These are phyloP conservation scores for Ischnura elegans DNA, from an alignment of 2,888 invertebrate genomes.

Conservation along the genomic window DNA sequence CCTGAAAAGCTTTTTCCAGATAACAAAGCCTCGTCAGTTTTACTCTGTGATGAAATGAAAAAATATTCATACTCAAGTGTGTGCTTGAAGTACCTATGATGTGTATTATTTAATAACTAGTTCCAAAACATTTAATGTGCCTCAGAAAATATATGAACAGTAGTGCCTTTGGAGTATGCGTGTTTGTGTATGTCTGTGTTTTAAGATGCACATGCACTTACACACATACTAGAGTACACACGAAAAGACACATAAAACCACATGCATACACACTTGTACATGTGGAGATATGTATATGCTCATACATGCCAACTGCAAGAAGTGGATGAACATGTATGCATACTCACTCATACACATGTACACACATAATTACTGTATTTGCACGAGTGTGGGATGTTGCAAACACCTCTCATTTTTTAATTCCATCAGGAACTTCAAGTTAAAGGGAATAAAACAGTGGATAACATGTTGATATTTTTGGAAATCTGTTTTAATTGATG, in stretches of 20 bases:
- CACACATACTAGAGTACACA: background rate
- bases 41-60: conserved; percentile 36
- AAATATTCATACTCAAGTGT: conserved; percentile 11
- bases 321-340: background rate
- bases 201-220: background rate
- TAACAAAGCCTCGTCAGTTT: conserved; percentile 9
- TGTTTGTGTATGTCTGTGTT: background rate
- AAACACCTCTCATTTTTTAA: too few species aligned
- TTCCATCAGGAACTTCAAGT: too few species aligned
- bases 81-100: conserved; percentile 36
- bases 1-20: conserved; percentile 14
- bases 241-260: background rate
- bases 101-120: conserved; percentile 36
- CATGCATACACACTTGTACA: background rate
- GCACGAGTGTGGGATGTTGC: too few species aligned
- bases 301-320: background rate
- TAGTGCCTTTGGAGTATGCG: background rate
- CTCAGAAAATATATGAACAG: conserved; percentile 41
- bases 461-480: too few species aligned
- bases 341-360: background rate
- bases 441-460: too few species aligned
- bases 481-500: too few species aligned
- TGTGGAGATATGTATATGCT: background rate
- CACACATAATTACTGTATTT: background rate
- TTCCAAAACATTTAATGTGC: conserved; percentile 46